Evolutionary conservation across 2,113 vertebrate genomes (phyloP), one percentile per base, ranked within the genome.

Genomic region (Brachyhypopomus gauderio): DNA sequence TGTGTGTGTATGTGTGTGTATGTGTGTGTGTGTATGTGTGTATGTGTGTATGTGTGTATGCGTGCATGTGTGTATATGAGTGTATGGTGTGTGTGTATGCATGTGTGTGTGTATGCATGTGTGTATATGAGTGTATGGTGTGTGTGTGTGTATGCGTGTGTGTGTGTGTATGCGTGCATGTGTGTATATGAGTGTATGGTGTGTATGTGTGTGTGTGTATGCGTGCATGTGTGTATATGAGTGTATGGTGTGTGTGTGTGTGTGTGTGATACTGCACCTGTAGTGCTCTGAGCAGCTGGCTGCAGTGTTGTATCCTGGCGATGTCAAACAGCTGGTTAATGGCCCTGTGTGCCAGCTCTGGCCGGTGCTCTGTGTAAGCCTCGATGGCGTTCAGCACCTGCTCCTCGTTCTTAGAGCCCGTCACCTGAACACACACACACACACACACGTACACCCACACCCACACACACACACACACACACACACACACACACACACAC

Each of bases 321-420:
- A 98, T 97, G 92, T 99, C 97, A 0, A 99, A 99, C 5, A 99
- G 95, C 78, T 97, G 94, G 88, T 99, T 99, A 89, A 99, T 97
- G 91, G 98, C 98, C 76, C 94, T 90, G 3, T 97, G 98, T 0
- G 98, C 97, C 75, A 99, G 93, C 85, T 99, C 98, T 0, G 96
- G 97, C 1, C 97, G 93, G 76, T 97, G 95, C 81, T 99, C 98
- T 0, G 96, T 98, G 91, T 99, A 98, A 12, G 96, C 93, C 89
- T 99, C 96, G 0, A 99, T 99, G 27, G 98, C 96, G 0, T 99
- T 99, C 83, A 99, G 91, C 70, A 99, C 95, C 89, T 99, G 98
- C 38, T 98, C 97, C 80, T 99, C 98, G 0, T 98, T 97, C 86
- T 97, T 98, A 81, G 95, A 96, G 34, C 98, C 98, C 0, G 96